These are phyloP conservation scores for Dione vanillae DNA, from an alignment of 2,888 invertebrate species.

Conservation along the genomic window DNA sequence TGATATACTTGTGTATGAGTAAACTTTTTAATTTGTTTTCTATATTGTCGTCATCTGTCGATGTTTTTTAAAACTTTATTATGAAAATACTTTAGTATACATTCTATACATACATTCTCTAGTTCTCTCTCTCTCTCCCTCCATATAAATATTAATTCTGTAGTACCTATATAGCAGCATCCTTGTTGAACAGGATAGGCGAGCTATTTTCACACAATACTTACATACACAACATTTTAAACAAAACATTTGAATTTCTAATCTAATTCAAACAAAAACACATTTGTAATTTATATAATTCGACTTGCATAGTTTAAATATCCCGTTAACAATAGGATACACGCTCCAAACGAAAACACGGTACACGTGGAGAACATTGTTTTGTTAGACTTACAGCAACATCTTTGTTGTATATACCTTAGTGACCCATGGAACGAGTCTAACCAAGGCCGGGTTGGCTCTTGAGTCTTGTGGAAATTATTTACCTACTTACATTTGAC, in stretches of 20 bases:
- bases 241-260: conserved; percentile 15
- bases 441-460: conserved; percentile 7
- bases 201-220: background rate
- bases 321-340: conserved; percentile 40
- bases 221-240: background rate
- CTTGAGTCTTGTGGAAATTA: conserved; percentile 5
- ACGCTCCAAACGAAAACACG: conserved; percentile 37
- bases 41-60: no score
- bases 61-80: background rate
- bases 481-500: no score
- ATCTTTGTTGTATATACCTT: background rate
- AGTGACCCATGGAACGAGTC: background rate
- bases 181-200: conserved; percentile 8
- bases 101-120: no score
- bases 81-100: background rate
- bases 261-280: conserved; percentile 20
- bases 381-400: conserved; percentile 23
- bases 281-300: conserved; percentile 23
- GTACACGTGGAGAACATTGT: conserved; percentile 46
- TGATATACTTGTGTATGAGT: background rate
- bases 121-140: no score
- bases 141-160: no score
- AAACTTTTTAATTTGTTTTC: no score
- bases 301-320: conserved; percentile 21
- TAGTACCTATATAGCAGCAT: no score